Base-by-base conservation (phyloP, 2,888 invertebrate genomes). In the Cheilosia vernalis region DNA sequence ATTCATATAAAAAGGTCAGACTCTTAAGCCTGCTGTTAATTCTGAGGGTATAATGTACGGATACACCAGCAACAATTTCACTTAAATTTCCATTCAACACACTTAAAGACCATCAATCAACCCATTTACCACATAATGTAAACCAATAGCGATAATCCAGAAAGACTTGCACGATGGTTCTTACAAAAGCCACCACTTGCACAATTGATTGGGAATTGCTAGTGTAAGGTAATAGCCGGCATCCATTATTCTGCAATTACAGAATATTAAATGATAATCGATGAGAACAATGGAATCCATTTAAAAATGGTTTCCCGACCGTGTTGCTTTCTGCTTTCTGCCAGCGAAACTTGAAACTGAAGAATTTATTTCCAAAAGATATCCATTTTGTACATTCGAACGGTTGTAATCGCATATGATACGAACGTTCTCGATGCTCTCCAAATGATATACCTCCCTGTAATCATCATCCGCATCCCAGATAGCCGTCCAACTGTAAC, bases 261-360 rank as follows among this genome's bases (percentile, higher is more conserved):
- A 47, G 56, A 33, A 55, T 56, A 69, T 69, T 47, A 44, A 69
- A 69, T 47, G 69, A 56, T 69, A 69, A 69, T 69, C 56, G 56
- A 56, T 56, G 33, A 33, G 56, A 69, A 56, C 69, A 69, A 69
- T 69, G 44, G 56, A 47, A 21, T 9, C 56, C 56, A 69, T 56
- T 56, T 44, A 44, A 69, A 69, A 56, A n/a, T n/a, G 9, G 44
- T 30, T 21, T 19, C 17, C 27, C 44, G 61, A 61, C 40, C 51
- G 17, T 15, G 4, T 1, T 24, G 13, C 9, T 4, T 19, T 13
- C 21, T 3, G 13, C 19, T 30, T 17, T 4, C 44, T 17, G 3
- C 49, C 49, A n/a, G 13, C n/a, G 49, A 42, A 55, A 69, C 69
- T 69, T 69, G 44, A 69, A 47, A 44, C 55, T 21, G 10, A n/a